These are phyloP conservation scores for Sphaerodactylus townsendi DNA, from an alignment of 2,113 vertebrate genomes.

Conservation along the genomic window DNA sequence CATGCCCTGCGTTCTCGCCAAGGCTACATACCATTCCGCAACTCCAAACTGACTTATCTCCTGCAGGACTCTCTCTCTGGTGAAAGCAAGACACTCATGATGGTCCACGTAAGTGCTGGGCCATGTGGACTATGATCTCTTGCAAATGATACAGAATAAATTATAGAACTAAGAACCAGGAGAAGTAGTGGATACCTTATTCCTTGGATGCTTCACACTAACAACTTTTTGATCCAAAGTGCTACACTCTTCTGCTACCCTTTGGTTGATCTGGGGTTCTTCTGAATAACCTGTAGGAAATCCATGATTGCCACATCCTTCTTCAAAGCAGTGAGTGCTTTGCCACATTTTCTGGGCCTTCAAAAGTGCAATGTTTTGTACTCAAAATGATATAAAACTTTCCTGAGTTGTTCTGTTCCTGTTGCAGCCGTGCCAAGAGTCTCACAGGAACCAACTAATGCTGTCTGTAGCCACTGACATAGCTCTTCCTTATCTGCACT, in stretches of 20 bases:
- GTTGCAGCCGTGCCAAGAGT: too few relatives aligned
- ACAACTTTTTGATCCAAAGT: background rate
- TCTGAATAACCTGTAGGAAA: background rate
- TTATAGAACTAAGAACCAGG: too few relatives aligned
- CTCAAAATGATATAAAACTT: background rate
- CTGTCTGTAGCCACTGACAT: background rate
- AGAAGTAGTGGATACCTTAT: background rate
- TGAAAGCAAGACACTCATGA: slow-evolving; percentile 97
- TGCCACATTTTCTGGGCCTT: too few relatives aligned
- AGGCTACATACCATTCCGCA: slow-evolving; percentile 93
- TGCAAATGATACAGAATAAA: background rate
- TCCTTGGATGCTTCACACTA: background rate
- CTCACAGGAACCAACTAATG: background rate
- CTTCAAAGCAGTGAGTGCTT: too few relatives aligned
- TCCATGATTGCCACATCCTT: too few relatives aligned
- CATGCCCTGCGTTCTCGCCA: slow-evolving; percentile 89
- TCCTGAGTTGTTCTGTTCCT: background rate
- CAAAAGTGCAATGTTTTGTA: background rate
- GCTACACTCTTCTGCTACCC: background rate
- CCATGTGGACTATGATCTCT: too few relatives aligned
- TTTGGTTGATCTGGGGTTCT: background rate
- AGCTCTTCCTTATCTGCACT: background rate
- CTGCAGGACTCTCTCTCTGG: slow-evolving; percentile 95
- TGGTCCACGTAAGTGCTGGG: slow-evolving; percentile 87
- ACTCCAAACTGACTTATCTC: slow-evolving; percentile 97